Percentiles rank a stretch among this genome's conserved stretches.
Conservation (phyloP, 2,113 vertebrate genomes). For the Pyxicephalus adspersus region DNA sequence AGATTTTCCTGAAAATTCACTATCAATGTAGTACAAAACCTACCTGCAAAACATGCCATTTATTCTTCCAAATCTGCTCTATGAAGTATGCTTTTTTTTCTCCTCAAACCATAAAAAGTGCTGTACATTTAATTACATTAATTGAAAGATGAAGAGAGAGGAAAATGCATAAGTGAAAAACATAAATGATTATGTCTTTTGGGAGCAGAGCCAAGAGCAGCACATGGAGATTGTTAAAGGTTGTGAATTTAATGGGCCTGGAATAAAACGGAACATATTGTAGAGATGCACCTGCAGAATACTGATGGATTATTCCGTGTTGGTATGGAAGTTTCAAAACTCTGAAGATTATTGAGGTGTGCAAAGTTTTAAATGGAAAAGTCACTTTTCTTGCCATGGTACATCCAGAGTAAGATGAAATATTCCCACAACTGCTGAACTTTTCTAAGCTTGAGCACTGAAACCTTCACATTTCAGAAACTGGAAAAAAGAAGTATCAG, state of each 20-base stretch:
- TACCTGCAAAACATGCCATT: no score
- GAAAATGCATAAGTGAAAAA: slow-evolving; percentile 26
- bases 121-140: slow-evolving; percentile 18
- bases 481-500: neutral
- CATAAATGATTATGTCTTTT: slow-evolving; percentile 20
- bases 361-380: slow-evolving; percentile 28
- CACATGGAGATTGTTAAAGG: slow-evolving; percentile 14
- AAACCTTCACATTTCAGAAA: neutral
- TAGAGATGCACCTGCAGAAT: slow-evolving; percentile 34
- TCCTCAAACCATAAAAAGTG: neutral
- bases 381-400: neutral
- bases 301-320: slow-evolving; percentile 19
- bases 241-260: slow-evolving; percentile 40
- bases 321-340: slow-evolving; percentile 20
- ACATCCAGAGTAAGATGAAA: slow-evolving; percentile 4
- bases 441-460: neutral
- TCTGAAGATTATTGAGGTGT: slow-evolving; percentile 40
- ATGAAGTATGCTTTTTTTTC: neutral
- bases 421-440: neutral
- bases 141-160: slow-evolving; percentile 11
- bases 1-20: no score
- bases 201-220: slow-evolving; percentile 23
- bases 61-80: no score
- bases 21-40: no score
- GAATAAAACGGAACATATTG: slow-evolving; percentile 31